Evolutionary conservation across 2,797 vertebrate genomes (phyloP), one percentile per base, ranked within the genome.

Genomic region (Huso huso): DNA sequence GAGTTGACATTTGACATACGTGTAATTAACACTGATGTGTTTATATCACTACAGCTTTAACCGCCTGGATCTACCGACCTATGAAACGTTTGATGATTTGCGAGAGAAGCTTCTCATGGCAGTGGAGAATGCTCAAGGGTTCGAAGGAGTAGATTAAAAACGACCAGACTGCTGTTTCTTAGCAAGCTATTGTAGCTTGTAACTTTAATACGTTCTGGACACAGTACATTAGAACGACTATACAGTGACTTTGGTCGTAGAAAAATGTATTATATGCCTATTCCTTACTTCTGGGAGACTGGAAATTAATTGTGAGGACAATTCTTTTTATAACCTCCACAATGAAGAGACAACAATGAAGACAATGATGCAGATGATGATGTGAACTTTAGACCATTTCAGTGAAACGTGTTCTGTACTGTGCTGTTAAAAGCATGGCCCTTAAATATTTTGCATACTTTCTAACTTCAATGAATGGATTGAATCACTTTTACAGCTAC

Each of bases 101-200:
- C 88, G 96, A 66, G 97, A 99, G 88, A 99, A 96, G 72, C 95
- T 99, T 52, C 93, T 98, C 64, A 94, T 99, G 96, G 97, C 97
- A 0, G 96, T 99, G 68, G 96, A 99, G 81, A 99, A 99, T 0
- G 95, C 96, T 0, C 96, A 99, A 82, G 97, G 97, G 62, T 99
- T 99, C 48, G 96, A 99, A 83, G 97, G 97, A 10, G 96, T 99
- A 57, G 97, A 99, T 85, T 98, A 96, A 80, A 78, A 48, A 0
- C 9, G 49, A 37, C 15, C 59, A 78, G 73, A 81, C 79, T 83
- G 84, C 80, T 76, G 68, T 72, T 70, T 69, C 61, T 65, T 66
- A 50, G 52, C 70, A 61, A 64, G 70, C 62, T 67, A 58, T 51
- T 64, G 71, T 68, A 67, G 66, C 71, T 37, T 37, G 23, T 37